These are phyloP conservation scores for Caenorhabditis afra DNA, from an alignment of 2,888 invertebrate genomes.

Conservation along the genomic window DNA sequence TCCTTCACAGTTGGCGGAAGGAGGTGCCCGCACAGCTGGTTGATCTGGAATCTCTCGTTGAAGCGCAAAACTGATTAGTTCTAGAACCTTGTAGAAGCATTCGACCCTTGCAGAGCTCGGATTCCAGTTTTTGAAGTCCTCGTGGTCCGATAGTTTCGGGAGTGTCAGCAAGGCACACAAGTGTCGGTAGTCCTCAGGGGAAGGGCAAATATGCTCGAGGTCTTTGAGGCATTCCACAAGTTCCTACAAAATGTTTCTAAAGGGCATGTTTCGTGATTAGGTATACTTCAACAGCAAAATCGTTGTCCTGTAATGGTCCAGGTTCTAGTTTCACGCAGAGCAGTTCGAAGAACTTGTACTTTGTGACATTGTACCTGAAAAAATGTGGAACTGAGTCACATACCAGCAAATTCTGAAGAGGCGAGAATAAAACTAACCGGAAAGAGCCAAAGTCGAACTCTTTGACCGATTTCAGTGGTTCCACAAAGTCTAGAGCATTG, in stretches of 20 bases:
- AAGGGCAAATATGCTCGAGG: conserved; percentile 90
- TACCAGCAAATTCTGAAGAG: background rate
- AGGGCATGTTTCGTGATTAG: background rate
- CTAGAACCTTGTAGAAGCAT: conserved; percentile 87
- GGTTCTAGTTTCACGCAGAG: conserved; percentile 93
- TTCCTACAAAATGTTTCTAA: conserved; percentile 83
- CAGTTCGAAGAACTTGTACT: conserved; percentile 94
- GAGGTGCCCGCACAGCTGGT: conserved; percentile 69
- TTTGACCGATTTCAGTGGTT: conserved; percentile 87
- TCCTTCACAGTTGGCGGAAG: conserved; percentile 69
- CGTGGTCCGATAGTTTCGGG: conserved; percentile 92
- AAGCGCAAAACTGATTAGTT: too few species aligned
- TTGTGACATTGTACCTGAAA: conserved; percentile 90
- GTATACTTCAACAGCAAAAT: conserved; percentile 90
- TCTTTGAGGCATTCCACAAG: conserved; percentile 92
- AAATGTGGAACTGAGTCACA: background rate
- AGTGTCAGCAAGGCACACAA: conserved; percentile 92
- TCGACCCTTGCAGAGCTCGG: conserved; percentile 93
- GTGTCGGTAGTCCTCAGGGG: conserved; percentile 91
- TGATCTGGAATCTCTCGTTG: conserved; percentile 62
- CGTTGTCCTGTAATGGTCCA: conserved; percentile 85
- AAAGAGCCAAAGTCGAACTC: conserved; percentile 85
- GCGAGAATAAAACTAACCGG: too few species aligned
- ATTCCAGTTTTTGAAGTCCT: conserved; percentile 96
- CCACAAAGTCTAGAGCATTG: conserved; percentile 94